Conservation (phyloP, 2,888 invertebrate species). For the Cheilosia vulpina region DNA sequence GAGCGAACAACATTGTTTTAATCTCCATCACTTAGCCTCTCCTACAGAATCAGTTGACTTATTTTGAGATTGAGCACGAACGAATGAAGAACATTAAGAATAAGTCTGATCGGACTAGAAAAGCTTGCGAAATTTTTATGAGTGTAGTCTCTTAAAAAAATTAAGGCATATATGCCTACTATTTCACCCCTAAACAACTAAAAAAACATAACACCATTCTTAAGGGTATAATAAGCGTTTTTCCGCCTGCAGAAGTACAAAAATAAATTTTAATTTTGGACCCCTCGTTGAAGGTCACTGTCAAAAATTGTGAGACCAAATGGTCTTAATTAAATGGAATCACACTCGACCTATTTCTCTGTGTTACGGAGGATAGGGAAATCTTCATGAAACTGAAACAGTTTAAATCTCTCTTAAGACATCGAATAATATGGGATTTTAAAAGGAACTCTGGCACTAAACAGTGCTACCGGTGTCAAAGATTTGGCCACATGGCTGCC, state of each 20-base stretch:
- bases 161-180: no score
- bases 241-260: background rate
- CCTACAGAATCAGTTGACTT: no score
- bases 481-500: background rate
- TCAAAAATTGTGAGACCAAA: background rate
- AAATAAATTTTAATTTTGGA: background rate
- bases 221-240: background rate
- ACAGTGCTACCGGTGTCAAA: constrained; percentile 5
- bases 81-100: no score
- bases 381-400: background rate
- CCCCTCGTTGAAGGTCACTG: background rate
- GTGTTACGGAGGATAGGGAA: background rate
- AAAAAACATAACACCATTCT: background rate
- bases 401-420: background rate
- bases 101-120: no score
- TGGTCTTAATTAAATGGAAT: background rate
- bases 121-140: no score
- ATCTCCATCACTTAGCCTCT: no score
- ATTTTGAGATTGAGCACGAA: no score
- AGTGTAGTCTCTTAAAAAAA: no score
- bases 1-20: no score
- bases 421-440: background rate
- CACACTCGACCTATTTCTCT: background rate
- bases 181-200: background rate
- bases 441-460: background rate